phyloP scores from a whole-genome alignment of 2,113 vertebrate genomes.

The Malurus elegans region DNA sequence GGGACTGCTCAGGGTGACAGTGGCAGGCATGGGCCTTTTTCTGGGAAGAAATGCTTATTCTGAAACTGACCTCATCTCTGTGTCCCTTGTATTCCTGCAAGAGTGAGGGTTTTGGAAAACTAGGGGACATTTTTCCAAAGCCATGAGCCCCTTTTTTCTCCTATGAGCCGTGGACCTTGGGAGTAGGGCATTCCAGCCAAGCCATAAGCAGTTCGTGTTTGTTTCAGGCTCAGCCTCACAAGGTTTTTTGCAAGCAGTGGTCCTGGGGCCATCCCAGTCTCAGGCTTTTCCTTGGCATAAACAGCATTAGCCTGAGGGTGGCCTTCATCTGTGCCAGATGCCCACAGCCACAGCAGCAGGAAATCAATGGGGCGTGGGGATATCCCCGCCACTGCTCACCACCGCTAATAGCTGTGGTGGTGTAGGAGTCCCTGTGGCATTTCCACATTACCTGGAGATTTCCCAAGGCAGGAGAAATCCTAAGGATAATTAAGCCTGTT shows the following conservation, averaged over 20 bases:
- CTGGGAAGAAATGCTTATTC: not conserved
- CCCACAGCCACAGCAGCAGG: constrained; percentile 52
- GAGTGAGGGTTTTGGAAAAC: not conserved
- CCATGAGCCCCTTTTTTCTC: not conserved
- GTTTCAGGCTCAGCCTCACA: not conserved
- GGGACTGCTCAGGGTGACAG: not conserved
- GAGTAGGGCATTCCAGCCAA: not conserved
- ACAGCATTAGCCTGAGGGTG: not conserved
- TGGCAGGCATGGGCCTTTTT: not conserved
- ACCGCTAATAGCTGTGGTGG: constrained; percentile 43
- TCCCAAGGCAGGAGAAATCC: constrained; percentile 66
- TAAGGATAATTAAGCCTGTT: constrained; percentile 68
- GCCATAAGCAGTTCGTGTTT: not conserved
- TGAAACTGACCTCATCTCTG: not conserved
- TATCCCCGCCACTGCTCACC: not conserved
- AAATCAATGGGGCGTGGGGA: constrained; percentile 62
- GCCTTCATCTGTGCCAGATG: constrained; percentile 49
- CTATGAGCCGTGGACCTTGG: rapidly evolving
- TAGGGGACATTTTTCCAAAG: not conserved
- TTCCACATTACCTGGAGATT: constrained; percentile 69
- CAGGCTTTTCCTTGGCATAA: constrained; percentile 32
- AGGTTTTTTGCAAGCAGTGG: not conserved
- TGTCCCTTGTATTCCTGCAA: not conserved
- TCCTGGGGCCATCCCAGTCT: not conserved
- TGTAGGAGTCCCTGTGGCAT: constrained; percentile 57